A percentile compares a stretch with the other conserved stretches of the same genome.
phyloP scores from a whole-genome alignment of 2,797 vertebrate genomes.

The Heliangelus exortis region DNA sequence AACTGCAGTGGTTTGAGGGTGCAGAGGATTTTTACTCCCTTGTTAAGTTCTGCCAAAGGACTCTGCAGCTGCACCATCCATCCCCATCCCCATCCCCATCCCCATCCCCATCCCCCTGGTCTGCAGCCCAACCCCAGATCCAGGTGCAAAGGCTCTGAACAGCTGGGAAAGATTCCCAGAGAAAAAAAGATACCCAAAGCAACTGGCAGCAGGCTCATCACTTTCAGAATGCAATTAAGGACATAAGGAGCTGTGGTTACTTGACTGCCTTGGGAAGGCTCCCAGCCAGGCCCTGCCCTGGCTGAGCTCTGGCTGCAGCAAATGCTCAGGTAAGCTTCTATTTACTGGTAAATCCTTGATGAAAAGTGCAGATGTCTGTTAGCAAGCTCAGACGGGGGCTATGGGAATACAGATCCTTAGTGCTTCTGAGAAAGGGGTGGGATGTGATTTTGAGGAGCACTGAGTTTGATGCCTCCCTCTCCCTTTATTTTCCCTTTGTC shows the following conservation, averaged over 20 bases:
- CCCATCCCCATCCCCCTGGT: background rate
- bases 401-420: background rate
- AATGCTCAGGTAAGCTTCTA: background rate
- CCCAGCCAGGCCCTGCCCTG: background rate
- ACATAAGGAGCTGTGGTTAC: background rate
- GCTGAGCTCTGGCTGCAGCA: background rate
- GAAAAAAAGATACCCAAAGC: background rate
- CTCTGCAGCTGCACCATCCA: accelerated
- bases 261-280: background rate
- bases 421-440: background rate
- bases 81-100: background rate
- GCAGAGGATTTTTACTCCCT: background rate
- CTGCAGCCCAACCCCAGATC: accelerated
- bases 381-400: background rate
- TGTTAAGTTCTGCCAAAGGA: background rate
- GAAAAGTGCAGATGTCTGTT: background rate
- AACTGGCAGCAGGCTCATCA: background rate
- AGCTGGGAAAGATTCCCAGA: background rate
- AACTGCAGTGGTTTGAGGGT: background rate
- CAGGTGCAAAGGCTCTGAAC: background rate
- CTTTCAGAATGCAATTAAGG: background rate
- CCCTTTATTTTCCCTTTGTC: background rate
- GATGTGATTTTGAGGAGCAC: background rate
- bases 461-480: background rate
- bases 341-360: background rate